These are phyloP conservation scores for Galemys pyrenaicus DNA, from an alignment of 2,113 vertebrate genomes.

Conservation along the genomic window DNA sequence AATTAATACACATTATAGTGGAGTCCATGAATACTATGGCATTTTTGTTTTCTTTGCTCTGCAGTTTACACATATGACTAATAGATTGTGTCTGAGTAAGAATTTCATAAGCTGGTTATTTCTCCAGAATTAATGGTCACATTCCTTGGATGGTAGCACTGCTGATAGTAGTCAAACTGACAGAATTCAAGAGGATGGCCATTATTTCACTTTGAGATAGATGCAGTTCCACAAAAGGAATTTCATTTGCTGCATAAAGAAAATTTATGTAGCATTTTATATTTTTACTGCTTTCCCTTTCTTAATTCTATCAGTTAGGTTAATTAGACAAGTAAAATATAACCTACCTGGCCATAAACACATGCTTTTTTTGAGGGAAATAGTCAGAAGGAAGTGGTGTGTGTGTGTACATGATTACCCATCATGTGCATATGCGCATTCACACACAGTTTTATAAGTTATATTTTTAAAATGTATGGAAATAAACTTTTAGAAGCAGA, in stretches of 20 bases:
- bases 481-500: background rate
- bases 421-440: background rate
- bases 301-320: slow-evolving; percentile 35
- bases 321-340: slow-evolving; percentile 49
- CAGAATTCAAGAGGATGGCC: slow-evolving; percentile 13
- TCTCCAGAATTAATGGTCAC: slow-evolving; percentile 42
- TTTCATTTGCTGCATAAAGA: background rate
- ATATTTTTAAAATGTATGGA: background rate
- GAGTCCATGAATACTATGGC: background rate
- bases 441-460: background rate
- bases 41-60: slow-evolving; percentile 49
- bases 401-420: background rate
- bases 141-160: slow-evolving; percentile 22
- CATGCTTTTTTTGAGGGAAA: background rate
- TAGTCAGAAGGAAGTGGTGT: background rate
- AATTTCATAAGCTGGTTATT: slow-evolving; percentile 34
- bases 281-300: background rate
- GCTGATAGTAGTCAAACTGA: background rate
- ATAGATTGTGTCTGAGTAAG: slow-evolving; percentile 51
- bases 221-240: background rate
- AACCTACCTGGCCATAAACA: background rate
- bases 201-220: slow-evolving; percentile 42
- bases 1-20: slow-evolving; percentile 7
- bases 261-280: background rate
- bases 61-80: slow-evolving; percentile 47